Conservation (phyloP, 2,113 vertebrate genomes). For the Brachirus orientalis region DNA sequence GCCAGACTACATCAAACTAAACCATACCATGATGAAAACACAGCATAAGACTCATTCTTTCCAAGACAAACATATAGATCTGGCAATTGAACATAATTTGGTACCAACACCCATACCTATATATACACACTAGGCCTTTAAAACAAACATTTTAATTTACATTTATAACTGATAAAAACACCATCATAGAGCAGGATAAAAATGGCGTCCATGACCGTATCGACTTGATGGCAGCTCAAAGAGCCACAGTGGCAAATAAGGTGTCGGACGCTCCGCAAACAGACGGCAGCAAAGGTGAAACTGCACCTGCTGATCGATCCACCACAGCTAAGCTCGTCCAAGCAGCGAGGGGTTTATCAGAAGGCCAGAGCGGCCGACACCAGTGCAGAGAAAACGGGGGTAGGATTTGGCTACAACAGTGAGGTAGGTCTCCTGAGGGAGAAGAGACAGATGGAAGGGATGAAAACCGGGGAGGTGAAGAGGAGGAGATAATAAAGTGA, state of each 20-base stretch:
- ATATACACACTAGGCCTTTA: too few species aligned
- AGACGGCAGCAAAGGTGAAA: conserved; percentile 5
- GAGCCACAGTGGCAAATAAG: not conserved
- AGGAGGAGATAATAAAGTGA: not conserved
- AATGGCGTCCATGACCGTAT: too few species aligned
- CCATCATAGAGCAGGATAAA: too few species aligned
- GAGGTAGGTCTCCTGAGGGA: not conserved
- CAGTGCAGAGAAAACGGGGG: not conserved
- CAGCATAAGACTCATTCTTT: too few species aligned
- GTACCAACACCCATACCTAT: too few species aligned
- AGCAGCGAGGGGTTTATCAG: conserved; percentile 1
- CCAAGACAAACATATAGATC: too few species aligned
- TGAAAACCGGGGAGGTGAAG: not conserved
- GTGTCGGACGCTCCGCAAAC: conserved; percentile 4
- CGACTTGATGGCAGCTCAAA: not conserved
- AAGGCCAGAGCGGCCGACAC: not conserved
- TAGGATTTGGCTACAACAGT: not conserved
- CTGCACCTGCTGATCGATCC: conserved; percentile 11
- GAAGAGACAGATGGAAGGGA: not conserved
- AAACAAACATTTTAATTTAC: too few species aligned
- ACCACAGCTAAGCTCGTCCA: conserved; percentile 10
- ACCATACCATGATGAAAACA: too few species aligned
- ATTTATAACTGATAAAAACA: too few species aligned
- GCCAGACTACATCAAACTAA: too few species aligned
- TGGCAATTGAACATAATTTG: too few species aligned